Evolutionary conservation across 1,140 invertebrate genomes (phyloP), one percentile per base, ranked within the genome.

Genomic region (Mercenaria mercenaria): DNA sequence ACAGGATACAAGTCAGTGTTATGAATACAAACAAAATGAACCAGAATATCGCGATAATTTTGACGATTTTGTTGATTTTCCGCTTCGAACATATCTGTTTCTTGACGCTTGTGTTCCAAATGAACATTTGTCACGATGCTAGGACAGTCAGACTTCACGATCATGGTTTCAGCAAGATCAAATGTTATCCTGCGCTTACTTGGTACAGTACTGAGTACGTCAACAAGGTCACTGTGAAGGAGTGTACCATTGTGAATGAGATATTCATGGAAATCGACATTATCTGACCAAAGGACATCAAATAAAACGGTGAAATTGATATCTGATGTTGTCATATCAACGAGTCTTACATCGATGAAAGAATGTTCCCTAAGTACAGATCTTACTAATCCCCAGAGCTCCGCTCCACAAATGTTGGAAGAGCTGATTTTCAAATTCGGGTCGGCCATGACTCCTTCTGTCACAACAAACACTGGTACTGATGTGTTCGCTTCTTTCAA

Each of bases 351-450:
- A 26, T 77, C 26, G 26, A 0, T 52, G 37, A 4, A 41, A 11
- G 74, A 11, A 26, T 15, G 8, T 50, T 77, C 74, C 1, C 8
- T 23, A 1, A 77, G 10, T 23, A 43, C 80, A n/a, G 80, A 82
- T 26, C 80, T 29, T 26, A 41, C 80, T n/a, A 82, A 13, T 1
- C 80, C 56, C 80, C 80, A 82, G n/a, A 82, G 23, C 43, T 82
- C 80, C 23, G 80, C 0, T 37, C 80, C 80, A n/a, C 52, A 61
- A 23, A 82, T 26, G 15, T 64, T 64, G 3, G n/a, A 29, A 8
- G 15, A 8, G 43, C 15, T 47, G 6, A 6, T 15, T 47, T 47
- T 47, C 15, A 8, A 8, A 15, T 47, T 15, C 6, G 43, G 6
- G 43, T n/a, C n/a, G n/a, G n/a, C 52, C 15, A 56, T 56, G 2